Evolutionary conservation across 1,140 invertebrate genomes (phyloP).

Genomic region (Geopemphigus sp.): DNA sequence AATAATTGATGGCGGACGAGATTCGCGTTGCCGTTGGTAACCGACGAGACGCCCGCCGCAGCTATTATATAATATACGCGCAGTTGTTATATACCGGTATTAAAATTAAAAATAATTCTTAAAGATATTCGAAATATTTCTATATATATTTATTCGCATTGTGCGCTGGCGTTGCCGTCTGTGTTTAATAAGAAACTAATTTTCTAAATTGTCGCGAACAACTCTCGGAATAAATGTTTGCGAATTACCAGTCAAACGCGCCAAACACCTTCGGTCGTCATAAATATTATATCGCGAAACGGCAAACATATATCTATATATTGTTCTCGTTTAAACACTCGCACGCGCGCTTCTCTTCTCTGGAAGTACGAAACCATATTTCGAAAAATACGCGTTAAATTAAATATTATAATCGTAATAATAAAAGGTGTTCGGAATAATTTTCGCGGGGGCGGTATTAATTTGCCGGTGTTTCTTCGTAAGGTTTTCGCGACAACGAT

Average conservation of each 20-base stretch:
- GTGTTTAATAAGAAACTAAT: slow-evolving; percentile 2
- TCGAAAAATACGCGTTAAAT: not conserved
- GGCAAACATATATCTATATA: not conserved
- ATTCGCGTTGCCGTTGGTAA: slow-evolving; percentile 16
- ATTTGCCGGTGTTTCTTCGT: not conserved
- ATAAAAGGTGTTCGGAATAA: not conserved
- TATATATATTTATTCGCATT: not conserved
- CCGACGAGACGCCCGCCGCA: not conserved
- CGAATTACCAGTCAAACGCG: slow-evolving; percentile 3
- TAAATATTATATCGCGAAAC: not conserved
- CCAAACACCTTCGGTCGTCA: too few species aligned
- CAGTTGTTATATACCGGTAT: not conserved
- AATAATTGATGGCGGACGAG: too few species aligned
- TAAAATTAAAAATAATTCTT: slow-evolving; percentile 11
- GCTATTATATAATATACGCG: too few species aligned
- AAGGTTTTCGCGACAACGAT: not conserved
- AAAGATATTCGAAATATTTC: slow-evolving; percentile 18
- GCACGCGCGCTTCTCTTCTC: not conserved
- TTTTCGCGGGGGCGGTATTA: not conserved
- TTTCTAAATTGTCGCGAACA: slow-evolving; percentile 11
- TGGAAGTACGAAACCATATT: not conserved
- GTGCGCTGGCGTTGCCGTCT: not conserved
- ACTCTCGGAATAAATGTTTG: not conserved
- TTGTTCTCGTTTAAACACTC: not conserved
- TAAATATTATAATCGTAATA: too few species aligned